Base-by-base conservation (phyloP, 1,140 invertebrate species). In the Pseudomyrmex pallidus region DNA sequence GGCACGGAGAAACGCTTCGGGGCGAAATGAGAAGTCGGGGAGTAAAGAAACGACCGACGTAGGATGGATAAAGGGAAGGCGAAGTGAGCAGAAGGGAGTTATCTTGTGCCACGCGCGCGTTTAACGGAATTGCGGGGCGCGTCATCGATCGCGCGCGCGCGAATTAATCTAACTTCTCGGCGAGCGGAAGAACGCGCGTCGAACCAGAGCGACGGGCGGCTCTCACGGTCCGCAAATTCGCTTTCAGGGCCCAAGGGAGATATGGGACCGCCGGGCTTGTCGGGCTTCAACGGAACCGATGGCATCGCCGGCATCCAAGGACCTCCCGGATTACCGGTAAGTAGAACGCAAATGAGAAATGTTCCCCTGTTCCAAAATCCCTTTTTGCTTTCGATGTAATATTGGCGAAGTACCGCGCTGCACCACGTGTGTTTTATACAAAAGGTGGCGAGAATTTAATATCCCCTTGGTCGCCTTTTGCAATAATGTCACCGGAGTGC, bases 241-340 rank as follows among this genome's bases (percentile, higher is more conserved):
- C 20, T 94, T 93, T 86, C 90, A 95, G 95, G 95, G 78, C 90
- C 92, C 8, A 94, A 94, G 88, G 96, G 96, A 46, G 95, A 95
- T 52, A 83, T 89, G 56, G 96, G 96, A 70, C 92, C 93, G 5
- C 94, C 94, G 74, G 96, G 96, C 80, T 91, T 95, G 2, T 94
- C 95, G 9, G 96, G 96, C 48, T 78, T 93, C n/a, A 93, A 95
- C 66, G 96, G 96, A 52, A 93, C 95, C 67, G 95, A 96, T 85
- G 96, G 96, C 2, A 95, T 96, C 68, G 87, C 95, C 25, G 96
- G 96, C 61, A 95, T 95, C 52, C 95, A 96, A 93, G 96, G 96
- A 86, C 96, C 96, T 52, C 96, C 96, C n/a, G 96, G 96, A 67
- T 93, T 96, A 87, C 96, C 97, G 68, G 96, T 96, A 93, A 94